These are phyloP conservation scores for Melopsittacus undulatus DNA, from an alignment of 2,797 vertebrate species.

Conservation along the genomic window DNA sequence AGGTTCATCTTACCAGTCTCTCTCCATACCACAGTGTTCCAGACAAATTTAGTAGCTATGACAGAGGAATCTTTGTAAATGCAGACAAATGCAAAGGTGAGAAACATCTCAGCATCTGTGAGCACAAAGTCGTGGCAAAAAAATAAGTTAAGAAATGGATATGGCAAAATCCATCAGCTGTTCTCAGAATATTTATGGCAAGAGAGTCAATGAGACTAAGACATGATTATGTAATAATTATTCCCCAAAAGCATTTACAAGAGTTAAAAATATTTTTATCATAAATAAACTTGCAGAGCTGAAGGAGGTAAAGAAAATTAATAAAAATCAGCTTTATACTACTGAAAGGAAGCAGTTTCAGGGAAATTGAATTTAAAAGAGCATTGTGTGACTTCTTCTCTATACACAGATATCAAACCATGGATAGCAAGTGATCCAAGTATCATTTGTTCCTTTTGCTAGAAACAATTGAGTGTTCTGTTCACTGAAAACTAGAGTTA, in stretches of 20 bases:
- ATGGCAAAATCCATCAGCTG: background rate
- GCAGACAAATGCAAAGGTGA: background rate
- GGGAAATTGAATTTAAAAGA: background rate
- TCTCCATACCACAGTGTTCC: constrained; percentile 25
- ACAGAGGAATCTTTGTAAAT: background rate
- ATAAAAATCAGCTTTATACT: background rate
- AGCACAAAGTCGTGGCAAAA: background rate
- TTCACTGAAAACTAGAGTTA: background rate
- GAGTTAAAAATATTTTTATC: background rate
- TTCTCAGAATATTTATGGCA: background rate
- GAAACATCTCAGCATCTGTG: constrained; percentile 16
- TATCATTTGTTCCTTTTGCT: background rate
- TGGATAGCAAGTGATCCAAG: background rate
- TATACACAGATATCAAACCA: background rate
- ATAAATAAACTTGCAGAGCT: background rate
- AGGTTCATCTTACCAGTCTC: constrained; percentile 16
- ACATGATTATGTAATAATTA: background rate
- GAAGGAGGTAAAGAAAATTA: background rate
- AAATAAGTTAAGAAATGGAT: background rate
- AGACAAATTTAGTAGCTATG: constrained; percentile 2
- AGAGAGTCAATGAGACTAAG: background rate
- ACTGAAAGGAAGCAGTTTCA: background rate
- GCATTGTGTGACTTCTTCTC: background rate
- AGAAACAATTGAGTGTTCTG: background rate
- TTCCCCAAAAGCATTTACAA: background rate